These are phyloP conservation scores for Nephotettix cincticeps DNA, from an alignment of 1,140 invertebrate genomes.

Conservation along the genomic window DNA sequence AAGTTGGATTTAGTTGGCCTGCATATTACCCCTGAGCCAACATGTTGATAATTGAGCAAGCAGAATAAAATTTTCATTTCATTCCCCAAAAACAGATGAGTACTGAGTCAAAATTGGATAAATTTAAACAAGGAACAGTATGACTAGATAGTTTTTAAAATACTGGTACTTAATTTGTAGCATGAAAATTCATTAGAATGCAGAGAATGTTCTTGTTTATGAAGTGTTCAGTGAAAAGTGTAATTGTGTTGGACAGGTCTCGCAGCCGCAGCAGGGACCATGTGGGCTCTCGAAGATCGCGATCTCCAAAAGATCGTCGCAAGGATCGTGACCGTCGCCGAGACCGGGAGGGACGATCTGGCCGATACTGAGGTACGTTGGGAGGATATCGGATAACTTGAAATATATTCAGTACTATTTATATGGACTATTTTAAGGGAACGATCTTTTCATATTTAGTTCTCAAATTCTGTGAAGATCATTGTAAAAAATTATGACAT, in stretches of 20 bases:
- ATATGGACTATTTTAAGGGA: too few relatives aligned
- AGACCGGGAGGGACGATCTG: constrained; percentile 29
- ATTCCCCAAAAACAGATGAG: too few relatives aligned
- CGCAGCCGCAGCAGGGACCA: constrained; percentile 39
- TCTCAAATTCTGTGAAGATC: too few relatives aligned
- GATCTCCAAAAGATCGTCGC: constrained; percentile 33
- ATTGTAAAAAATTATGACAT: too few relatives aligned
- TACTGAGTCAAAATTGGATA: neutral
- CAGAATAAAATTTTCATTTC: too few relatives aligned
- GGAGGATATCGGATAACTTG: too few relatives aligned
- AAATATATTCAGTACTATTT: too few relatives aligned
- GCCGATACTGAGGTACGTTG: constrained; percentile 31
- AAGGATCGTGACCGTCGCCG: constrained; percentile 25
- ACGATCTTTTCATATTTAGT: too few relatives aligned
- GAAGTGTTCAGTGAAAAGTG: too few relatives aligned
- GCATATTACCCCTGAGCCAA: too few relatives aligned
- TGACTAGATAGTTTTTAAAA: neutral
- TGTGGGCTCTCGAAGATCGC: constrained; percentile 37
- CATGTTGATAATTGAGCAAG: too few relatives aligned
- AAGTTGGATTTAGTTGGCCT: too few relatives aligned
- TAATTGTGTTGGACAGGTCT: constrained; percentile 34
- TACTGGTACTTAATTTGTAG: neutral
- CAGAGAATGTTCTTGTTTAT: neutral
- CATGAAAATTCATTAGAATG: neutral
- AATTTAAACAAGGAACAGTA: neutral